A percentile compares a stretch with the other conserved stretches of the same genome.
phyloP scores from a whole-genome alignment of 2,888 invertebrate genomes.

The Dendrolimus pini region DNA sequence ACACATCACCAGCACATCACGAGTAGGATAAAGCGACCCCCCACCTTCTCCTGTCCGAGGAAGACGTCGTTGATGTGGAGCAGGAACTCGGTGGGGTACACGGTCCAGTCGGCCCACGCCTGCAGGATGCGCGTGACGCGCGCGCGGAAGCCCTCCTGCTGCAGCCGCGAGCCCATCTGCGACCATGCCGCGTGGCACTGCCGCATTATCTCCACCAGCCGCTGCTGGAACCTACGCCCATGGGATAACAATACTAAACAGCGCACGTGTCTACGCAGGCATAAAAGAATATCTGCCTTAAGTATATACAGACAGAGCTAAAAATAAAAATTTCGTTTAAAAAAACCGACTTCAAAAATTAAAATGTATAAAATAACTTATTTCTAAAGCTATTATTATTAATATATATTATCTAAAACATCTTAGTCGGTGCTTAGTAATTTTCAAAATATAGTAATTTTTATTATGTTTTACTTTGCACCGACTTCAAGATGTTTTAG shows the following conservation, averaged over 20 bases:
- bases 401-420: too few relatives aligned
- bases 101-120: constrained; percentile 98
- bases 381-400: too few relatives aligned
- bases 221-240: constrained; percentile 85
- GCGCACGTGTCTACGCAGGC: background rate
- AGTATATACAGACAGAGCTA: too few relatives aligned
- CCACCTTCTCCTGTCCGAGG: constrained; percentile 80
- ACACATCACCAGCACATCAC: too few relatives aligned
- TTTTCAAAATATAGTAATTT: too few relatives aligned
- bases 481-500: too few relatives aligned
- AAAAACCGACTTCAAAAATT: too few relatives aligned
- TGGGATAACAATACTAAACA: background rate
- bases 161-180: constrained; percentile 85
- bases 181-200: constrained; percentile 84
- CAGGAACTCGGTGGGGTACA: constrained; percentile 96
- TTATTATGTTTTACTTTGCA: too few relatives aligned
- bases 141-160: constrained; percentile 97
- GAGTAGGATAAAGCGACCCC: background rate
- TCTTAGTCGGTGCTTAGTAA: too few relatives aligned
- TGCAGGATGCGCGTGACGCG: constrained; percentile 92
- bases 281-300: too few relatives aligned
- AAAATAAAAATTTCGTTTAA: too few relatives aligned
- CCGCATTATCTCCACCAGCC: constrained; percentile 70
- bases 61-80: constrained; percentile 93
- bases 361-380: too few relatives aligned